phyloP scores from a whole-genome alignment of 2,888 invertebrate species.

The Cephus rjabovi region DNA sequence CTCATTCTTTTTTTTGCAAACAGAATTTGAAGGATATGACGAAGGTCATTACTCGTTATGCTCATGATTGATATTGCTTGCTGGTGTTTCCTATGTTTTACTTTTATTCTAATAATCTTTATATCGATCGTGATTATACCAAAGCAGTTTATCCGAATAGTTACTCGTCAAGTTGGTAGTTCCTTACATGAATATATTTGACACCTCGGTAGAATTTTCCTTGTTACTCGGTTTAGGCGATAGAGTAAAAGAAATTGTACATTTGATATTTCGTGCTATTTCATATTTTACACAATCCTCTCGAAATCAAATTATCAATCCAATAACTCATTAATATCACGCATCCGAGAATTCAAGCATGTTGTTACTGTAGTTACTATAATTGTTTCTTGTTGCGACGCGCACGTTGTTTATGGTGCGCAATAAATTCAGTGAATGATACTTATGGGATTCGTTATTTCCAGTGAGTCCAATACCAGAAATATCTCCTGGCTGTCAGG shows the following conservation, averaged over 20 bases:
- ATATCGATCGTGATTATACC: neutral
- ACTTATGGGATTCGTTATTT: constrained; percentile 29
- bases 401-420: neutral
- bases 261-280: neutral
- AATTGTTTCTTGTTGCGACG: neutral
- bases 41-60: constrained; percentile 59
- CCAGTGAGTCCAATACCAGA: constrained; percentile 84
- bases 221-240: neutral
- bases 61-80: constrained; percentile 6
- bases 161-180: neutral
- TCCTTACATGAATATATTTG: neutral
- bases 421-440: neutral
- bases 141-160: neutral
- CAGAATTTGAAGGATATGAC: constrained; percentile 64
- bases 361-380: neutral
- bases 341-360: neutral
- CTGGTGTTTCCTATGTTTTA: neutral
- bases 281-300: neutral
- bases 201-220: neutral
- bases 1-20: constrained; percentile 46
- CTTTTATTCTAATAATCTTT: neutral
- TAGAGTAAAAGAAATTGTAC: neutral
- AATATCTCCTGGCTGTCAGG: constrained; percentile 76
- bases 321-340: neutral
- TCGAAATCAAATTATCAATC: neutral